A percentile compares a stretch with the other conserved stretches of the same genome.
These are phyloP conservation scores for Ispidina picta DNA, from an alignment of 2,797 vertebrate genomes.

Conservation along the genomic window DNA sequence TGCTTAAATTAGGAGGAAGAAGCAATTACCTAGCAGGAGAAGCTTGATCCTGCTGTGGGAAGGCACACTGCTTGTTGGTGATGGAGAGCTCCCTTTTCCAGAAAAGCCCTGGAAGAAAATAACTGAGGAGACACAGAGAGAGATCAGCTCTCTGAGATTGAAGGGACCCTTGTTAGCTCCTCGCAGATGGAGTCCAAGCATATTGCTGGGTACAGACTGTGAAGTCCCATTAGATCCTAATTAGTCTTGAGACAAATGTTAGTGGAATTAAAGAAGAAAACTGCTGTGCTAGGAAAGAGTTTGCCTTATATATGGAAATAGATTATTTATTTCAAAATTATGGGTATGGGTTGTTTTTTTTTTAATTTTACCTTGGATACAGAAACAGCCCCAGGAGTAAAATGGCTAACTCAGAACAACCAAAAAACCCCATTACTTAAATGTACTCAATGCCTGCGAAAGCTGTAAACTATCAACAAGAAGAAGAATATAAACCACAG, in stretches of 20 bases:
- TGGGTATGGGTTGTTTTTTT: background rate
- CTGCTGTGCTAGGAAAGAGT: background rate
- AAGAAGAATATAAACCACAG: background rate
- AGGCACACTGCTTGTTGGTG: background rate
- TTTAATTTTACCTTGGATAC: background rate
- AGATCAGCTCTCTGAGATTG: background rate
- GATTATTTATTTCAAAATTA: background rate
- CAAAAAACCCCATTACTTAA: background rate
- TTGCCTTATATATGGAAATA: background rate
- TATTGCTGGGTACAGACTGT: background rate
- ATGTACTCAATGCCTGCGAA: background rate
- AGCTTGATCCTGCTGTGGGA: background rate
- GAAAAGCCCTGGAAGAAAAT: background rate
- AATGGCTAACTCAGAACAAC: background rate
- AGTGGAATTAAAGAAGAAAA: background rate
- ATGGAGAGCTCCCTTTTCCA: background rate
- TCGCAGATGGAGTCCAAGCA: rapidly evolving
- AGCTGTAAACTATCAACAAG: background rate
- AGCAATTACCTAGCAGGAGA: background rate
- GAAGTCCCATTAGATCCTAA: background rate
- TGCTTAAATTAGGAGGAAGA: background rate
- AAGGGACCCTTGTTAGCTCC: background rate
- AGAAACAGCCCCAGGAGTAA: background rate
- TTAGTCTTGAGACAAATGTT: background rate
- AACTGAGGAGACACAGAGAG: background rate